Base-by-base conservation (phyloP, 2,797 vertebrate species). In the Heteromormyrus szaboi region DNA sequence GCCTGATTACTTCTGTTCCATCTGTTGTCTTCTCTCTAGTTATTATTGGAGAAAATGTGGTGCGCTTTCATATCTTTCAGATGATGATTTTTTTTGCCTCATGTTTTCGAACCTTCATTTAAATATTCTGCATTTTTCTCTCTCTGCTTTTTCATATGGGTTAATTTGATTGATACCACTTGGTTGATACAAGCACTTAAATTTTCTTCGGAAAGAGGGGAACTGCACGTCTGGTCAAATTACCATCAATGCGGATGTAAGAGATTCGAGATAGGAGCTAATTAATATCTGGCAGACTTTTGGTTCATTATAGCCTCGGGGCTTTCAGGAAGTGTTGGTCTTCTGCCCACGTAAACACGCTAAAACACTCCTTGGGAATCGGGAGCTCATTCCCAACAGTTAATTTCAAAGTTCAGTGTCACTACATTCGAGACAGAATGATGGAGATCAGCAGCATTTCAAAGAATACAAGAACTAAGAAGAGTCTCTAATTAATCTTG, bases 221-320 rank as follows among this genome's bases (percentile, higher is more conserved):
- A 54, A 56, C 51, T 14, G 17, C 14, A 56, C 33, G 51, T 86
- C 29, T 56, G 22, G 29, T 54, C 51, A 56, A 86, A 86, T 86
- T 56, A 86, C 22, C 33, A 29, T 56, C 51, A 53, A 41, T 54
- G 50, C 8, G 29, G 48, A 85, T 85, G 19, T 85, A 56, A 86
- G 85, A 53, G 48, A 14, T 25, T 86, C 2, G 6, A 86, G 85
- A 50, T 17, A 37, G 6, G 14, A 37, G 85, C 14, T 86, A 56
- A 86, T 86, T 86, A 33, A 86, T 53, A 86, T 86, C 85, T 86
- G 85, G 85, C 85, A 86, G 50, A 54, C 51, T 48, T 84, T 51
- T 25, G 19, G 19, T 84, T 51, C 44, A 22, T 84, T 84, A 48
- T 84, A 33, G 50, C 85, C 85, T 86, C 4, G 1, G n/a, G 44